Conservation (phyloP, 2,797 vertebrate species). For the Eurystomus glaucurus region DNA sequence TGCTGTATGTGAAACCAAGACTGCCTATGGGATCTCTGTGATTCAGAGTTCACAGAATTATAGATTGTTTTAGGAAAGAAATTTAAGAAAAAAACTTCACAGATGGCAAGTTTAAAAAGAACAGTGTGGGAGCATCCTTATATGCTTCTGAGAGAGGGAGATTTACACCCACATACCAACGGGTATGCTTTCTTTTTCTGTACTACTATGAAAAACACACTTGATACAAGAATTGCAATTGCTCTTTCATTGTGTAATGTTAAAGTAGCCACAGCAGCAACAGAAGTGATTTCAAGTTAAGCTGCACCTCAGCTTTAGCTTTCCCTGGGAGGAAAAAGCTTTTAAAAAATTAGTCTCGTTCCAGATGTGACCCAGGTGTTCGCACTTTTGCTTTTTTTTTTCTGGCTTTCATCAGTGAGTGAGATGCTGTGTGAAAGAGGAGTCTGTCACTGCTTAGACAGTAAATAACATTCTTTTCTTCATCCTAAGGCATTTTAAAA, state of each 20-base stretch:
- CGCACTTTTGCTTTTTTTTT: background rate
- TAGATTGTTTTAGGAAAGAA: background rate
- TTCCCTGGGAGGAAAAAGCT: background rate
- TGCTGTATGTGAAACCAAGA: background rate
- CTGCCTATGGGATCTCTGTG: background rate
- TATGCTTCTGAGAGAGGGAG: slow-evolving; percentile 4
- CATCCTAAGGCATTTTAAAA: background rate
- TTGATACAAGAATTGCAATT: background rate
- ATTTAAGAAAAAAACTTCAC: background rate
- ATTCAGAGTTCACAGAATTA: background rate
- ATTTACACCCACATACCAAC: slow-evolving; percentile 23
- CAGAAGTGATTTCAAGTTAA: background rate
- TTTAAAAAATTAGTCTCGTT: background rate
- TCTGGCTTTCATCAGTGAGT: background rate
- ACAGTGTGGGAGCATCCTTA: slow-evolving; percentile 31
- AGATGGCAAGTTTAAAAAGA: slow-evolving; percentile 34
- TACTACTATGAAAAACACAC: background rate
- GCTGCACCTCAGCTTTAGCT: background rate
- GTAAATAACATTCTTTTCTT: background rate
- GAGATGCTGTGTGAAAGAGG: background rate
- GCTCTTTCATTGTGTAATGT: background rate
- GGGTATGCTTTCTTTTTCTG: slow-evolving; percentile 37
- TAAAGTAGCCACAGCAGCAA: background rate
- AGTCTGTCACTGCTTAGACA: background rate
- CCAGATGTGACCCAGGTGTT: background rate